Base-by-base conservation (phyloP, 2,888 invertebrate genomes). In the Cyclophora punctaria region DNA sequence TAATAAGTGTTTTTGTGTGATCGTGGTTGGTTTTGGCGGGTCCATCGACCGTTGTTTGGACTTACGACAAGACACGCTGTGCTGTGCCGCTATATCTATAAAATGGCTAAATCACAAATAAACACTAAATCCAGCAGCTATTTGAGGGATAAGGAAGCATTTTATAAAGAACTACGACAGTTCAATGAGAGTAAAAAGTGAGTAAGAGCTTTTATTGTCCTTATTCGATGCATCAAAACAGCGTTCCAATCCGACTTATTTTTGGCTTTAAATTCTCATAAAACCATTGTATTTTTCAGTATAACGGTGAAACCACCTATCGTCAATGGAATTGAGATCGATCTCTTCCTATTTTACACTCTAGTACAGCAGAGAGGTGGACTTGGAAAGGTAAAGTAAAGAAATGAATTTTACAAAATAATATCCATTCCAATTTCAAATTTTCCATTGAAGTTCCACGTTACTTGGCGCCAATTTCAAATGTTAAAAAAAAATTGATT, bases 131-230 rank as follows among this genome's bases (percentile, higher is more conserved):
- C 94, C 66, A 92, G 92, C 80, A 91, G 92, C 72, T 95, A 95
- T 90, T 86, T 92, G 73, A 92, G 92, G 78, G 95, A 96, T 86
- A 93, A 92, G 73, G 94, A 94, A 69, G 91, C 90, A 64, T 96
- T 96, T 90, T 84, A 96, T 62, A 92, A 93, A 79, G 97, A 97
- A 75, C 90, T 98, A 68, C 93, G 93, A 72, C 95, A 95, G 78
- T 98, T 98, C 78, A 97, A 98, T 83, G 96, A 96, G 63, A 93
- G 93, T 67, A 93, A 96, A 89, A 96, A 96, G 98, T 98, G 87
- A 93, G 94, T 90, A 57, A 55, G 44, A 35, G 44, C 42, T 45
- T 44, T 5, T 4, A 34, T 33, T 34, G 5, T 3, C 34, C 2
- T 37, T 40, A 44, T 5, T 48, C 34, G 34, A 35, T 42, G 7